These are phyloP conservation scores for Balearica regulorum DNA, from an alignment of 2,797 vertebrate species.

Conservation along the genomic window DNA sequence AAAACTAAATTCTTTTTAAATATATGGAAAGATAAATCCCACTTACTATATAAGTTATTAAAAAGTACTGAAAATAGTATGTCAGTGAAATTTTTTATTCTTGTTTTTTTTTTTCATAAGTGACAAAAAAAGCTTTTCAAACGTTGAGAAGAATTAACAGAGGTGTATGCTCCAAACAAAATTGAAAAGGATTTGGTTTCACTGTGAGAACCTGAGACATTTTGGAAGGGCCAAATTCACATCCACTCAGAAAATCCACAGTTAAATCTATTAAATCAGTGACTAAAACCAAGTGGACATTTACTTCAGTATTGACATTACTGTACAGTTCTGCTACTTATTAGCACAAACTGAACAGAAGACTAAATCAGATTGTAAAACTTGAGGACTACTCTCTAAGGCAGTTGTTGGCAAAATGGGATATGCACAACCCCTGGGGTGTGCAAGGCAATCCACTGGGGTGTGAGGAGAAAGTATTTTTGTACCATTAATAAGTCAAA, in stretches of 20 bases:
- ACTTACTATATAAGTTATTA: not conserved
- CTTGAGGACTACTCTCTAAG: not conserved
- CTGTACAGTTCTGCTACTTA: not conserved
- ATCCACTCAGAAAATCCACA: not conserved
- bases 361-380: not conserved
- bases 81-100: not conserved
- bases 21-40: not conserved
- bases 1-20: not conserved
- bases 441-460: not conserved
- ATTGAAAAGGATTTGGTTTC: not conserved
- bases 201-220: not conserved
- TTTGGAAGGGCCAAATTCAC: not conserved
- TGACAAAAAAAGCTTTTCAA: not conserved
- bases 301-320: not conserved
- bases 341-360: not conserved
- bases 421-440: accelerated
- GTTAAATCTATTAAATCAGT: not conserved
- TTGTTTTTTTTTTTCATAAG: not conserved
- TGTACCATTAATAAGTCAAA: not conserved
- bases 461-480: not conserved
- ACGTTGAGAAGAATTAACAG: not conserved
- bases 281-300: not conserved
- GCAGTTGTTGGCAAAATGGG: not conserved
- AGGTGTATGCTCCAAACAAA: not conserved
- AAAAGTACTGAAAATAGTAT: not conserved